A percentile compares a stretch with the other conserved stretches of the same genome.
Conservation (phyloP, 2,888 invertebrate species). For the Zaprionus bogoriensis region DNA sequence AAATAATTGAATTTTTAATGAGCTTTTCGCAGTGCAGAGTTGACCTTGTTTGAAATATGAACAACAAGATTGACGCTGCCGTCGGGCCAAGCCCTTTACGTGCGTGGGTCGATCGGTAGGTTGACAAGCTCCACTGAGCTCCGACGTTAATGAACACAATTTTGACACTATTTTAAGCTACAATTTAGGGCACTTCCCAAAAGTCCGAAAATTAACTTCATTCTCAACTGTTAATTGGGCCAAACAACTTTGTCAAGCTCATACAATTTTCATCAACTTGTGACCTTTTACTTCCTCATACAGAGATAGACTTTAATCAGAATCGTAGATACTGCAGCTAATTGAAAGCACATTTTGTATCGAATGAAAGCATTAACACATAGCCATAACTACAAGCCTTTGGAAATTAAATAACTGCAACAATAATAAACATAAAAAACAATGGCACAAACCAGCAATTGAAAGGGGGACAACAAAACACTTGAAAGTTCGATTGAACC, state of each 20-base stretch:
- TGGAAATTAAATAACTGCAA: not conserved
- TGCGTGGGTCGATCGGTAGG: not conserved
- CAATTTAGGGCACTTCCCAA: not conserved
- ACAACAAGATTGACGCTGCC: conserved; percentile 39
- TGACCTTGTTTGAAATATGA: conserved; percentile 68
- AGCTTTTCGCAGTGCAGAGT: conserved; percentile 61
- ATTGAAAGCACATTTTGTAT: too few relatives aligned
- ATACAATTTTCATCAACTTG: not conserved
- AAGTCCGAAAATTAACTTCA: not conserved
- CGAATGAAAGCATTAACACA: not conserved
- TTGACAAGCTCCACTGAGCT: not conserved
- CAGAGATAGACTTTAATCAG: too few relatives aligned
- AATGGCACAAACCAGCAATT: conserved; percentile 3
- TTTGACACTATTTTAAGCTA: not conserved
- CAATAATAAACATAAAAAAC: conserved; percentile 18
- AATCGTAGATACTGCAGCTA: too few relatives aligned
- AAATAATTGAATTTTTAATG: conserved; percentile 71
- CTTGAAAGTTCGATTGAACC: conserved; percentile 49
- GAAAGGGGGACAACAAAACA: conserved; percentile 29
- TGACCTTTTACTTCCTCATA: too few relatives aligned
- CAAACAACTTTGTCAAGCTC: not conserved
- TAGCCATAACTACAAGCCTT: conserved; percentile 25
- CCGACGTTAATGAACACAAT: not conserved
- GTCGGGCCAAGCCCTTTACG: conserved; percentile 4
- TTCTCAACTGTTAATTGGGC: not conserved